Evolutionary conservation across 1,140 invertebrate species (phyloP).

Genomic region (Yoshiicerus persimilis): DNA sequence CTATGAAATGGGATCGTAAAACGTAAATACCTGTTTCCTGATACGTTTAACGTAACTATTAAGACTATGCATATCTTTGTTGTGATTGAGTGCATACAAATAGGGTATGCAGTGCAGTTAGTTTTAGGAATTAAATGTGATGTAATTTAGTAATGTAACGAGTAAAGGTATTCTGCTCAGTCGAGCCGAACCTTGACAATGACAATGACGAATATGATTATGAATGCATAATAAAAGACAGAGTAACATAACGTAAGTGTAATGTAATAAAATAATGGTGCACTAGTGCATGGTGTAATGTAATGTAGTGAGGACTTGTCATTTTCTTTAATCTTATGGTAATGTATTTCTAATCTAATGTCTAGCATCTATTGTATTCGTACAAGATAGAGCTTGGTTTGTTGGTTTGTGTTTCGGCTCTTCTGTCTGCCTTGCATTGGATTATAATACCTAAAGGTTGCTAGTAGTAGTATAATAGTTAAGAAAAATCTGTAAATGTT

Average conservation of each 20-base stretch:
- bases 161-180: not conserved
- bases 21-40: not conserved
- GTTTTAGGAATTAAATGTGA: not conserved
- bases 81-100: not conserved
- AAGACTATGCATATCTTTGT: not conserved
- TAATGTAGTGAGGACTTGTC: not conserved
- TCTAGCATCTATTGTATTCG: not conserved
- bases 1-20: not conserved
- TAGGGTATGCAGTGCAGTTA: not conserved
- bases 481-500: not conserved
- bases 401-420: not conserved
- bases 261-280: not conserved
- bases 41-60: not conserved
- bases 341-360: not conserved
- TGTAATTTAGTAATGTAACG: not conserved
- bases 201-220: conserved; percentile 28
- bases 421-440: not conserved
- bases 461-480: not conserved
- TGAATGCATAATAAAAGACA: not conserved
- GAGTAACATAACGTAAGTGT: not conserved
- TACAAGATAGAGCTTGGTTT: not conserved
- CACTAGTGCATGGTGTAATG: too few relatives aligned
- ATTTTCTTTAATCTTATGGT: not conserved
- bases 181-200: conserved; percentile 14
- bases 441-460: not conserved